phyloP scores from a whole-genome alignment of 2,888 invertebrate genomes.

The Diplolepis rosae region DNA sequence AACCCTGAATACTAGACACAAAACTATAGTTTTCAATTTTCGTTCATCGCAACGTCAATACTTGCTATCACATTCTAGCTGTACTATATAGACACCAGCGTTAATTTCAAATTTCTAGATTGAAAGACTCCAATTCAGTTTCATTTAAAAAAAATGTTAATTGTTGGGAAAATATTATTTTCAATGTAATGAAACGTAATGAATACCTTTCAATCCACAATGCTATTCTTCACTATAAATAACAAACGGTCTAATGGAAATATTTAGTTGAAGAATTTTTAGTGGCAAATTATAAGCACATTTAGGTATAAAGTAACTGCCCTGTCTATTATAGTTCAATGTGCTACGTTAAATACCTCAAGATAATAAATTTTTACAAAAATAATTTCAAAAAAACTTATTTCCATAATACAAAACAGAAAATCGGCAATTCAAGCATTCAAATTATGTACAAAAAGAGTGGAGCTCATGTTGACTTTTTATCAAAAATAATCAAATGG shows the following conservation, averaged over 20 bases:
- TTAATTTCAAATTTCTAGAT: neutral
- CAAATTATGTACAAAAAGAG: neutral
- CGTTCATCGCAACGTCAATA: neutral
- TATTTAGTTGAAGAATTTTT: neutral
- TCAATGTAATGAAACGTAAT: neutral
- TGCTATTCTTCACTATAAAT: slow-evolving; percentile 8
- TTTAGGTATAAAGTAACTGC: neutral
- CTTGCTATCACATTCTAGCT: neutral
- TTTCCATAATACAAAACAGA: slow-evolving; percentile 5
- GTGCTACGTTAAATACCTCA: neutral
- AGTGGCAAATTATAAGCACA: neutral
- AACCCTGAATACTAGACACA: slow-evolving; percentile 14
- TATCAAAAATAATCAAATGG: neutral
- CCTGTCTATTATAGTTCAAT: neutral
- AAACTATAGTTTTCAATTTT: neutral
- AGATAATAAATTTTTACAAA: slow-evolving; percentile 5
- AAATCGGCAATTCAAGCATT: neutral
- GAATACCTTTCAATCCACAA: neutral
- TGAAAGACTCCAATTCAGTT: neutral
- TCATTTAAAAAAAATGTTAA: neutral
- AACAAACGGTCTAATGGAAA: neutral
- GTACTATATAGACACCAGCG: neutral
- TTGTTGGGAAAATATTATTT: too few relatives aligned
- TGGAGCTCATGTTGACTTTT: neutral
- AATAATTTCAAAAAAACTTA: neutral